Percentiles rank a stretch among this genome's conserved stretches.
phyloP scores from a whole-genome alignment of 2,888 invertebrate species.

The Gymnoscelis rufifasciata region DNA sequence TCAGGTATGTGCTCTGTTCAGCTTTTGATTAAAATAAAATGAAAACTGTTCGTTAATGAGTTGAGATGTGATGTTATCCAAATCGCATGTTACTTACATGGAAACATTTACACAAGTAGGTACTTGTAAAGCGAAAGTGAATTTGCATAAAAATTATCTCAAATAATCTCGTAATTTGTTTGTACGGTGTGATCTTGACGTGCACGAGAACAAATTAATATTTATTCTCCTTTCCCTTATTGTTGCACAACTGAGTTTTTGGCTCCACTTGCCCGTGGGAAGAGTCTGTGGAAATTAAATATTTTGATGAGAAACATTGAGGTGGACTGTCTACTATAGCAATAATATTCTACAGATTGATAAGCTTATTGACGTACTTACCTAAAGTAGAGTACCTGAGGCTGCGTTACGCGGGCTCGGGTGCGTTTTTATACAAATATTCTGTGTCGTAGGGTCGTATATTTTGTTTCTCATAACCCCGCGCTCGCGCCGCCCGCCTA shows the following conservation, averaged over 20 bases:
- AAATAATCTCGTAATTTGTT: conserved; percentile 21
- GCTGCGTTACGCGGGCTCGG: too few relatives aligned
- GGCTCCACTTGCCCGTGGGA: conserved; percentile 44
- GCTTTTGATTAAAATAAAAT: too few relatives aligned
- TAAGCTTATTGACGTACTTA: too few relatives aligned
- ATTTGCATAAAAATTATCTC: conserved; percentile 24
- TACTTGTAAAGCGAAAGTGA: conserved; percentile 16
- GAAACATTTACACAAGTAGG: conserved; percentile 9
- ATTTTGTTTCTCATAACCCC: too few relatives aligned
- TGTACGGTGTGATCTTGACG: conserved; percentile 17
- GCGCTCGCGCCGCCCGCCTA: too few relatives aligned
- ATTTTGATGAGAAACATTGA: conserved; percentile 29
- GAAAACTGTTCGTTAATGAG: too few relatives aligned
- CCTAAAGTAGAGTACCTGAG: too few relatives aligned
- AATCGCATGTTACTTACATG: neutral
- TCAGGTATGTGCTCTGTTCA: too few relatives aligned
- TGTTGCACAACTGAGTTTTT: conserved; percentile 49
- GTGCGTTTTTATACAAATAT: too few relatives aligned
- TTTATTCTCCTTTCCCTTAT: conserved; percentile 57
- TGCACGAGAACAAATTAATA: conserved; percentile 36
- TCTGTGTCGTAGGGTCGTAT: too few relatives aligned
- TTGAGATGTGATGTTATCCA: too few relatives aligned
- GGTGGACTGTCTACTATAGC: neutral
- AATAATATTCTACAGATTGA: neutral
- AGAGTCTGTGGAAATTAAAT: conserved; percentile 46